Evolutionary conservation across 2,888 invertebrate species (phyloP).

Genomic region (Habroteleia sp.): DNA sequence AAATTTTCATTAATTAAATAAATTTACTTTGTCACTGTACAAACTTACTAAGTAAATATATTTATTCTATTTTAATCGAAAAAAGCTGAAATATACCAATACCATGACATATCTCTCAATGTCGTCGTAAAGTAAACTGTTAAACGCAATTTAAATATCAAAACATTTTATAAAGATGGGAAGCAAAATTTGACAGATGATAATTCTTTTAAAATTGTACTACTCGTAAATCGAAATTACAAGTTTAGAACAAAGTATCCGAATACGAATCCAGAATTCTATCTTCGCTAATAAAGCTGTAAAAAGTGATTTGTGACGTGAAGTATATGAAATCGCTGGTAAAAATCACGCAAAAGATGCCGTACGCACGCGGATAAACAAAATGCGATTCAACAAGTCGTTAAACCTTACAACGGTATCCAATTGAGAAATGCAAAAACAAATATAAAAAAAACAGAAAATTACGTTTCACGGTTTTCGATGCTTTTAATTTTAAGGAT

Average conservation of each 20-base stretch:
- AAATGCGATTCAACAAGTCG: slow-evolving; percentile 36
- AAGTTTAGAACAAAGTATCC: not conserved
- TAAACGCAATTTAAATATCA: slow-evolving; percentile 4
- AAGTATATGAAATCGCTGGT: not conserved
- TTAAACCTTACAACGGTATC: slow-evolving; percentile 6
- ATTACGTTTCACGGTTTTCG: slow-evolving; percentile 5
- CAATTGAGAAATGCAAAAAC: slow-evolving; percentile 6
- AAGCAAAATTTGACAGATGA: slow-evolving; percentile 22
- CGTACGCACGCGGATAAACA: slow-evolving; percentile 7
- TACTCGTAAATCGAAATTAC: slow-evolving; percentile 15
- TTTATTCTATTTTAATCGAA: too few relatives aligned
- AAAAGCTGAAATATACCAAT: too few relatives aligned
- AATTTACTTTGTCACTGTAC: too few relatives aligned
- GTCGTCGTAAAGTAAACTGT: slow-evolving; percentile 5
- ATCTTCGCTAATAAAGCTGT: slow-evolving; percentile 4
- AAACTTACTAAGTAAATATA: too few relatives aligned
- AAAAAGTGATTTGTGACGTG: slow-evolving; percentile 10
- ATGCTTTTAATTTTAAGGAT: slow-evolving; percentile 3
- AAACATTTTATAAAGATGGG: slow-evolving; percentile 1
- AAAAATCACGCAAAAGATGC: slow-evolving; percentile 9
- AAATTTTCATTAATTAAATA: too few relatives aligned
- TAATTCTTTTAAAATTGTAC: slow-evolving; percentile 9
- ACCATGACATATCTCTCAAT: not conserved
- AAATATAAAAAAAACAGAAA: slow-evolving; percentile 1
- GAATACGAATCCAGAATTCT: slow-evolving; percentile 6